Conservation (phyloP, 1,140 invertebrate genomes). For the Camponotus pennsylvanicus region DNA sequence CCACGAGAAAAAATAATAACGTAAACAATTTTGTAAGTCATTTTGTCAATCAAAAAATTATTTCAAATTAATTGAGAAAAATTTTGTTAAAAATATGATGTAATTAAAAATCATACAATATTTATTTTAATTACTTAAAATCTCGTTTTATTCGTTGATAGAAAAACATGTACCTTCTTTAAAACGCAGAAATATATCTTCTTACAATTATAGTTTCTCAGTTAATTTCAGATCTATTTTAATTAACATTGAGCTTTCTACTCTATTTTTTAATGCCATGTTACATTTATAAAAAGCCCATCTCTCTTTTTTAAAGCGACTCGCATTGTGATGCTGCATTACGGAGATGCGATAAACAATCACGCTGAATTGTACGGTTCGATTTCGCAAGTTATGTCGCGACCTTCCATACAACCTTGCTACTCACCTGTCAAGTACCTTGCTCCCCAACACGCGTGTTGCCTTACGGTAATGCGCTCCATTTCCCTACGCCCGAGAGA, state of each 20-base stretch:
- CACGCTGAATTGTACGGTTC: constrained; percentile 1
- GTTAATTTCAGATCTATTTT: not conserved
- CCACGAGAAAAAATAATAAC: not conserved
- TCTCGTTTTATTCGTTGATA: too few species aligned
- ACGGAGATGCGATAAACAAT: not conserved
- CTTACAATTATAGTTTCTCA: not conserved
- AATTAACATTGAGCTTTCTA: not conserved
- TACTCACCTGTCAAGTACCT: constrained; percentile 74
- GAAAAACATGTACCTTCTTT: too few species aligned
- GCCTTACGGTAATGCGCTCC: constrained; percentile 72
- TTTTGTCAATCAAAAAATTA: not conserved
- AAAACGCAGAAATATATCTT: not conserved
- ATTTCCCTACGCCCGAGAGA: constrained; percentile 70
- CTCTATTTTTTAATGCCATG: not conserved
- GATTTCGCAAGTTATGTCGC: constrained; percentile 41
- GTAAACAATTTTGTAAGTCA: not conserved
- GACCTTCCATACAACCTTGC: constrained; percentile 72
- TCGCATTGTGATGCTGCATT: not conserved
- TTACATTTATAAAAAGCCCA: not conserved
- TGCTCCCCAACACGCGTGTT: constrained; percentile 56
- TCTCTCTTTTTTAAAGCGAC: not conserved
- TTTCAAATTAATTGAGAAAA: not conserved
- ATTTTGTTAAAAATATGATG: too few species aligned
- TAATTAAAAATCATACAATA: too few species aligned
- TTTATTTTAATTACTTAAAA: too few species aligned